Evolutionary conservation across 2,797 vertebrate species (phyloP).

Genomic region (Megaceryle alcyon): DNA sequence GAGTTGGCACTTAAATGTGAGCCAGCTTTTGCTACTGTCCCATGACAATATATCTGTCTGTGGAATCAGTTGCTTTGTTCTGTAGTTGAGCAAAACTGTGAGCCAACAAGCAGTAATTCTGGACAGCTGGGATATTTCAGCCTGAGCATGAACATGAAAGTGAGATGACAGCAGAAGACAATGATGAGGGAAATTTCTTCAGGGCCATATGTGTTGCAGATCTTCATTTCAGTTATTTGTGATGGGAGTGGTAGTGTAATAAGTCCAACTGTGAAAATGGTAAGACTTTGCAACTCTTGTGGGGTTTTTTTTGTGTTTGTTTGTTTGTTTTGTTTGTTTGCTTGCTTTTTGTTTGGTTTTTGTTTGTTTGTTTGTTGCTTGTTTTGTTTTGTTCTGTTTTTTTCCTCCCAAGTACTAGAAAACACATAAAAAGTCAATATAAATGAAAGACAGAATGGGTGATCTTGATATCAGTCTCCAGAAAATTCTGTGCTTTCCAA

Average conservation of each 20-base stretch:
- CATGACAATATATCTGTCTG: background rate
- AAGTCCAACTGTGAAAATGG: background rate
- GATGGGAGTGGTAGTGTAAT: background rate
- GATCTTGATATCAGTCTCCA: background rate
- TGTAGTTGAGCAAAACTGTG: background rate
- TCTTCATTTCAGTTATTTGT: background rate
- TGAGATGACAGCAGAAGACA: background rate
- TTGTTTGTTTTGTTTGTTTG: no score
- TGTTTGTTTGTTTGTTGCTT: no score
- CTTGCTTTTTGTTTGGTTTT: no score
- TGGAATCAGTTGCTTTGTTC: background rate
- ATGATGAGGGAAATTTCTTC: background rate
- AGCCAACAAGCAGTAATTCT: background rate
- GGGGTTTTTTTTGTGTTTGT: no score
- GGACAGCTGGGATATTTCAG: background rate
- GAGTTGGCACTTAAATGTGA: background rate
- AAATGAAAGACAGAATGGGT: background rate
- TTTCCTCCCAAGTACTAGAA: background rate
- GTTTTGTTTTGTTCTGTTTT: no score
- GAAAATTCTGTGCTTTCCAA: background rate
- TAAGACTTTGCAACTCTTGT: background rate
- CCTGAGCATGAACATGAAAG: background rate
- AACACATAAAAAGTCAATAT: background rate
- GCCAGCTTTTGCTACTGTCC: background rate
- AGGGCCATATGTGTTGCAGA: rapidly evolving